Percentiles rank a stretch among this genome's conserved stretches.
phyloP scores from a whole-genome alignment of 2,113 vertebrate species.

The Petroica traversi region DNA sequence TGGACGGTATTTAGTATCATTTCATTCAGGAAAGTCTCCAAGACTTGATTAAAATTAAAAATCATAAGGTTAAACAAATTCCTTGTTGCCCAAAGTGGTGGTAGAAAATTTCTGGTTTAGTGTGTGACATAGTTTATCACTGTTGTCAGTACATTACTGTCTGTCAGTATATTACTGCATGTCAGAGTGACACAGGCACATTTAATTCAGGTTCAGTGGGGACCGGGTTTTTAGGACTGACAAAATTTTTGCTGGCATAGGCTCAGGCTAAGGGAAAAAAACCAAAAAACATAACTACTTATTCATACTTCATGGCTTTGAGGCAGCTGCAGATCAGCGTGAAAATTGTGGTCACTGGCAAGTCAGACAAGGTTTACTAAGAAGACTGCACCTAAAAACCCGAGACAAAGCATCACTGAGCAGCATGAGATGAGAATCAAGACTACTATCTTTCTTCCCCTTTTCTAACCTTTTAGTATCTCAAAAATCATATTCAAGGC shows the following conservation, averaged over 20 bases:
- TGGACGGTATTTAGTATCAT: not conserved
- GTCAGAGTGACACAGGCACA: not conserved
- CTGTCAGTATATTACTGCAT: not conserved
- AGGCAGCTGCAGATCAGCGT: not conserved
- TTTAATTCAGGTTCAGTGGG: not conserved
- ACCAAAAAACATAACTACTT: not conserved
- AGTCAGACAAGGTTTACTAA: not conserved
- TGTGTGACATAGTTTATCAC: not conserved
- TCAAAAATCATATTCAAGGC: not conserved
- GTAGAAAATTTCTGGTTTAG: not conserved
- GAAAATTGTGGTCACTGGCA: not conserved
- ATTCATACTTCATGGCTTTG: not conserved
- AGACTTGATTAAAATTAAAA: not conserved
- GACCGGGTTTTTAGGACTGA: not conserved
- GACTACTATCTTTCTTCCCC: not conserved
- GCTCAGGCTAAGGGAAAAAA: not conserved
- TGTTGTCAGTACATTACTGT: no score
- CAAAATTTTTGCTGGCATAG: not conserved
- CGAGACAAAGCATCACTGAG: not conserved
- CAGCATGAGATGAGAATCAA: not conserved
- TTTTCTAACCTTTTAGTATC: not conserved
- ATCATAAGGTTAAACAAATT: not conserved
- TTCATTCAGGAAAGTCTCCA: not conserved
- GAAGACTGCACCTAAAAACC: not conserved
- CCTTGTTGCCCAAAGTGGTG: not conserved